phyloP scores from a whole-genome alignment of 2,888 invertebrate species.

The Drosophila ustulata region DNA sequence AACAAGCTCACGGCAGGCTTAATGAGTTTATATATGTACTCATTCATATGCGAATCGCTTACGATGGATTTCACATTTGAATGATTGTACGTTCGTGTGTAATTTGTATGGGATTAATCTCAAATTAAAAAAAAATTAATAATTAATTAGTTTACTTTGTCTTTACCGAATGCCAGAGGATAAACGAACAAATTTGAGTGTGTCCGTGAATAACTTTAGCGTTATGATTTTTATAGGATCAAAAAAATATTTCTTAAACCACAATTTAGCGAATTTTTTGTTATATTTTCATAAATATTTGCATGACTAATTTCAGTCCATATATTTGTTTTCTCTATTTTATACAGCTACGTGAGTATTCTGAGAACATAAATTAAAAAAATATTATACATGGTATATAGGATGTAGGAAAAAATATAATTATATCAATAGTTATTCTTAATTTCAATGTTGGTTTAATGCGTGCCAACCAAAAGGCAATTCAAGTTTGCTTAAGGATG shows the following conservation, averaged over 20 bases:
- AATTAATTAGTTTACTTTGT: constrained; percentile 23
- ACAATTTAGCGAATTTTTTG: not conserved
- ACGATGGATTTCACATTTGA: constrained; percentile 35
- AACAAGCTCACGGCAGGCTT: constrained; percentile 62
- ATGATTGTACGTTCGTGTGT: constrained; percentile 18
- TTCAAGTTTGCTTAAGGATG: too few relatives aligned
- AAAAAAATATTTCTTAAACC: not conserved
- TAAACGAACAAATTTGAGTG: not conserved
- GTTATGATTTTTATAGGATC: not conserved
- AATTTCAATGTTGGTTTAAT: too few relatives aligned
- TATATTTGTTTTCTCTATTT: too few relatives aligned
- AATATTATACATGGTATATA: too few relatives aligned
- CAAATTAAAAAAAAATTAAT: constrained; percentile 12
- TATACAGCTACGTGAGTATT: too few relatives aligned
- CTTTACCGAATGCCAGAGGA: not conserved
- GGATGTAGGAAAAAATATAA: too few relatives aligned
- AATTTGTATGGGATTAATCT: constrained; percentile 35
- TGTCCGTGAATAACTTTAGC: constrained; percentile 5
- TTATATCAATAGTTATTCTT: too few relatives aligned
- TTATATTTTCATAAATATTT: too few relatives aligned
- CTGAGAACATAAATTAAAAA: too few relatives aligned
- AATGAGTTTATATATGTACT: constrained; percentile 47
- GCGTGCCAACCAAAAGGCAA: too few relatives aligned
- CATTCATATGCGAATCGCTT: constrained; percentile 30
- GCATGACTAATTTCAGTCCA: too few relatives aligned